These are phyloP conservation scores for Podilymbus podiceps DNA, from an alignment of 2,113 vertebrate species.

Conservation along the genomic window DNA sequence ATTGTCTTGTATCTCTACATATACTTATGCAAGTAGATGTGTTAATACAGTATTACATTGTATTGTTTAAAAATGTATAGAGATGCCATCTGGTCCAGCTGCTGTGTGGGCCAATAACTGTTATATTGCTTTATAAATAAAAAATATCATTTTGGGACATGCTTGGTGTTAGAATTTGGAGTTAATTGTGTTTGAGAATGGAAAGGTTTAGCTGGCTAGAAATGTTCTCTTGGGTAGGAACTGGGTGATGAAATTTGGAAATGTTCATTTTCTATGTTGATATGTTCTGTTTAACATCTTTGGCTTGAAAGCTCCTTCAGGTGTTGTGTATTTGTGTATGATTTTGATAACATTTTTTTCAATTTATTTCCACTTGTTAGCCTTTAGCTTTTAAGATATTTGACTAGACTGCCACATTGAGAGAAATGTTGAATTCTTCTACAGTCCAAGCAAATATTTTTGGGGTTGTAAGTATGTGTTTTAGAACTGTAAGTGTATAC, in stretches of 20 bases:
- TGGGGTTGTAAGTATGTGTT: neutral
- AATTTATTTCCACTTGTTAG: neutral
- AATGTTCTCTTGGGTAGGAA: neutral
- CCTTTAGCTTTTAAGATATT: neutral
- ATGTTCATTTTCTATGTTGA: neutral
- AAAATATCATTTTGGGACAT: slow-evolving; percentile 10
- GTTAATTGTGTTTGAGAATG: neutral
- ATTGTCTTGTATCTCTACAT: slow-evolving; percentile 31
- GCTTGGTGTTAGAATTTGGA: neutral
- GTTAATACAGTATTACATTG: slow-evolving; percentile 20
- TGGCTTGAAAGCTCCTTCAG: neutral
- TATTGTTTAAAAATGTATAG: slow-evolving; percentile 51
- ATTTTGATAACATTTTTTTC: neutral
- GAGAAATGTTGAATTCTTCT: neutral
- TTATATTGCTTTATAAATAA: slow-evolving; percentile 37
- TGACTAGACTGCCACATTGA: neutral
- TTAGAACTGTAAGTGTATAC: neutral
- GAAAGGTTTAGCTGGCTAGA: neutral
- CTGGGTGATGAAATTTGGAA: neutral
- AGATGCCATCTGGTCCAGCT: slow-evolving; percentile 49
- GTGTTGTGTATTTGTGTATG: neutral
- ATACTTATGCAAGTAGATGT: neutral
- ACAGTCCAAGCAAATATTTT: neutral
- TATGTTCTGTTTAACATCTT: neutral
- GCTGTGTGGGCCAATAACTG: slow-evolving; percentile 38